phyloP scores from a whole-genome alignment of 2,113 vertebrate genomes.

The Amphiprion ocellaris region DNA sequence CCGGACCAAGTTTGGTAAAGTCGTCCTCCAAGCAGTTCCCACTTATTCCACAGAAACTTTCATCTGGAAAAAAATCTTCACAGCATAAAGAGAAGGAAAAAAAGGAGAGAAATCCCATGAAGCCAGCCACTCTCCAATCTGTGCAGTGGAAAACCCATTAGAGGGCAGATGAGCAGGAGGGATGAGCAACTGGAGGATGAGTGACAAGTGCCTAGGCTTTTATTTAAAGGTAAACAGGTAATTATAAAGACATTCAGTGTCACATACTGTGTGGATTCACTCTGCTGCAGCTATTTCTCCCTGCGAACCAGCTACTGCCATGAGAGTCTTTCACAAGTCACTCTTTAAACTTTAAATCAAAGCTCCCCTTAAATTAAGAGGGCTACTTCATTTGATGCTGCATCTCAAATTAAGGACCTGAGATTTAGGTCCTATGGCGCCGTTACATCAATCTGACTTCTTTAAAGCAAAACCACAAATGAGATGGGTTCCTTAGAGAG shows the following conservation, averaged over 20 bases:
- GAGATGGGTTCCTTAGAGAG: conserved; percentile 38
- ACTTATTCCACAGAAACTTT: conserved; percentile 77
- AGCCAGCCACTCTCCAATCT: conserved; percentile 59
- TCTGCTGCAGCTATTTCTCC: conserved; percentile 28
- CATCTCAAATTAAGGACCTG: conserved; percentile 64
- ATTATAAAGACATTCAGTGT: conserved; percentile 39
- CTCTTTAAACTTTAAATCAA: conserved; percentile 51
- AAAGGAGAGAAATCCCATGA: conserved; percentile 62
- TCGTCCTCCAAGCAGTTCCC: conserved; percentile 48
- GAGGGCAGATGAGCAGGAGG: conserved; percentile 44
- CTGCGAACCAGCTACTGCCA: conserved; percentile 36
- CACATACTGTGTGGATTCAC: conserved; percentile 37
- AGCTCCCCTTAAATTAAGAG: conserved; percentile 66
- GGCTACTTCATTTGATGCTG: conserved; percentile 55
- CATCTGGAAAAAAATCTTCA: conserved; percentile 81
- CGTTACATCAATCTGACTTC: conserved; percentile 52
- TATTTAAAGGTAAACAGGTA: conserved; percentile 59
- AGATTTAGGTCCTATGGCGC: conserved; percentile 55
- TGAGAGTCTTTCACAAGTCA: conserved; percentile 46
- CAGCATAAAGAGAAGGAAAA: conserved; percentile 51
- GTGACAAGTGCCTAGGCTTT: conserved; percentile 42
- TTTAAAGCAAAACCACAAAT: conserved; percentile 57
- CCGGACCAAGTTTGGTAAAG: conserved; percentile 41
- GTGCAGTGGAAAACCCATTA: conserved; percentile 79
- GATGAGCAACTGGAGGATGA: conserved; percentile 40